Evolutionary conservation across 2,113 vertebrate species (phyloP), one percentile per base, ranked within the genome.

Genomic region (Ammodytes marinus): DNA sequence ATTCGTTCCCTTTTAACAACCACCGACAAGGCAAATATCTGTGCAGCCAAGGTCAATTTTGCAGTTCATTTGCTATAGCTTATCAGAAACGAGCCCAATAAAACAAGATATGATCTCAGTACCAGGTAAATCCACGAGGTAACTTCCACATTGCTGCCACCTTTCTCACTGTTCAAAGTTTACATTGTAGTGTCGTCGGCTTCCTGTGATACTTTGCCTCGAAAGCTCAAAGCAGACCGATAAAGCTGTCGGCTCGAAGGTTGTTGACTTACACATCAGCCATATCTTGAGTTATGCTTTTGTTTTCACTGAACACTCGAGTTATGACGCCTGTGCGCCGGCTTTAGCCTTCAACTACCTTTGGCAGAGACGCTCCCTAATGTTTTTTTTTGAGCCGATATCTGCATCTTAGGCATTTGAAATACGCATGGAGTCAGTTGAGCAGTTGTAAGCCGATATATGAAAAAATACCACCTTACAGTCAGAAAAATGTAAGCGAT

Each of bases 31-130:
- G 57, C 37, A n/a, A 74, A 59, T 27, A 3, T 37, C 50, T 60
- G 14, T 17, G 17, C 68, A 53, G 17, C 77, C 83, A 85, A 91
- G 84, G 84, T 84, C 80, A 80, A 1, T 8, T 69, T 69, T 46
- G 37, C 60, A 58, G 45, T 65, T 79, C 8, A 60, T 63, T 78
- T 74, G 37, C 55, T 50, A 27, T 27, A 40, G 14, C 75, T 82
- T 82, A 84, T 86, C 83, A 52, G 57, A 59, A 27, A 19, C 46
- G 55, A 70, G 35, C 49, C 14, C 55, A 49, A 67, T 85, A 84
- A 84, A 27, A 27, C 27, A 86, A 91, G 84, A 90, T 91, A 85
- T 76, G 47, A 47, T 40, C 37, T 17, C 49, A 73, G 46, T 70
- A 4, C 1, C 11, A 47, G 39, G 39, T 39, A 54, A 59, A 27